phyloP scores from a whole-genome alignment of 2,113 vertebrate species.

The Sphaerodactylus townsendi region DNA sequence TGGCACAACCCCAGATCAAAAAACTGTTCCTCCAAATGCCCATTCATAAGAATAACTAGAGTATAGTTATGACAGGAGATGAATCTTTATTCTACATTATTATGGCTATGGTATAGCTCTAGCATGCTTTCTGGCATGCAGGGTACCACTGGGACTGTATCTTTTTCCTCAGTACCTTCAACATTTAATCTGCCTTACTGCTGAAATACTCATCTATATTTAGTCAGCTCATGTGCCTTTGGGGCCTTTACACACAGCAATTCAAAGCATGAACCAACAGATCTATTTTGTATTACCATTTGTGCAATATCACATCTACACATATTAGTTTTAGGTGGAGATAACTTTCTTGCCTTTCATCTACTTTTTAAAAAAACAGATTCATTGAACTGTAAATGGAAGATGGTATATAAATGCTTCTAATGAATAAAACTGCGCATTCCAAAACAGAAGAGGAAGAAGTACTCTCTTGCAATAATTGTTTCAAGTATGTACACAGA shows the following conservation, averaged over 20 bases:
- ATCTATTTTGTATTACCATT: background rate
- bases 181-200: background rate
- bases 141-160: background rate
- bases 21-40: constrained; percentile 1
- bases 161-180: background rate
- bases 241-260: too few relatives aligned
- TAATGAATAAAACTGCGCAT: background rate
- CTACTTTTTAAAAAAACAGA: background rate
- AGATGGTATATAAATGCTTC: too few relatives aligned
- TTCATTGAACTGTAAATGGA: too few relatives aligned
- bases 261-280: background rate
- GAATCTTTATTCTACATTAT: background rate
- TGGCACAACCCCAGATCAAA: background rate
- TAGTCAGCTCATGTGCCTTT: background rate
- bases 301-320: background rate
- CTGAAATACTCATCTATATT: background rate
- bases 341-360: background rate
- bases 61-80: background rate
- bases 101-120: background rate
- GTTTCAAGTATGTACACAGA: background rate
- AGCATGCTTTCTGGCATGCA: background rate
- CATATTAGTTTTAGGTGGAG: background rate
- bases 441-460: background rate
- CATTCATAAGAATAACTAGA: background rate
- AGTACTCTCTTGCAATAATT: background rate